A percentile compares a stretch with the other conserved stretches of the same genome.
Conservation (phyloP, 1,140 invertebrate genomes). For the Drosophila ambigua region DNA sequence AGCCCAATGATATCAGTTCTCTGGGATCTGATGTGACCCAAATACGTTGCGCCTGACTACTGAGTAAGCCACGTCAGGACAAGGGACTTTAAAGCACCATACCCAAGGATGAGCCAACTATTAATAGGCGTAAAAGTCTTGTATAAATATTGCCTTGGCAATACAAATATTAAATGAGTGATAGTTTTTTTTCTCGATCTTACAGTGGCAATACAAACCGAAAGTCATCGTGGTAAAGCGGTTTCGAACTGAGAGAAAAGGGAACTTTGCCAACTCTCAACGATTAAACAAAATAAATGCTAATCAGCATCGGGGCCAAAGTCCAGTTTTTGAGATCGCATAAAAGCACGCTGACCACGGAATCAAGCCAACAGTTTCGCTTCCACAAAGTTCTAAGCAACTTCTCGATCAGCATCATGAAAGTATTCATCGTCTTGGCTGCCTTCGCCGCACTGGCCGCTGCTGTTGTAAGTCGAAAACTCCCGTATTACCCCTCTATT, state of each 20-base stretch:
- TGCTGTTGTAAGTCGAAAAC: conserved; percentile 35
- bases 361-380: conserved; percentile 12
- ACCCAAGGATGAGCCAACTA: conserved; percentile 21
- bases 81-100: conserved; percentile 32
- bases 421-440: conserved; percentile 37
- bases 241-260: conserved; percentile 3
- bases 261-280: not conserved
- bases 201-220: not conserved
- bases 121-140: conserved; percentile 24
- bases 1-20: conserved; percentile 65
- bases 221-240: conserved; percentile 15
- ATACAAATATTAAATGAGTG: conserved; percentile 4
- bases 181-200: not conserved
- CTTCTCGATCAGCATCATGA: conserved; percentile 35
- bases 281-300: conserved; percentile 10
- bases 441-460: conserved; percentile 24
- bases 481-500: not conserved
- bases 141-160: not conserved
- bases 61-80: conserved; percentile 7
- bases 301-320: not conserved
- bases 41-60: conserved; percentile 36
- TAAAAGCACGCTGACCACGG: conserved; percentile 10
- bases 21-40: conserved; percentile 72
- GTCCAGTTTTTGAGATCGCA: conserved; percentile 3
- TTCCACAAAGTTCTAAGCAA: conserved; percentile 5